Evolutionary conservation across 2,113 vertebrate species (phyloP), one percentile per base, ranked within the genome.

Genomic region (Antigone vipio): DNA sequence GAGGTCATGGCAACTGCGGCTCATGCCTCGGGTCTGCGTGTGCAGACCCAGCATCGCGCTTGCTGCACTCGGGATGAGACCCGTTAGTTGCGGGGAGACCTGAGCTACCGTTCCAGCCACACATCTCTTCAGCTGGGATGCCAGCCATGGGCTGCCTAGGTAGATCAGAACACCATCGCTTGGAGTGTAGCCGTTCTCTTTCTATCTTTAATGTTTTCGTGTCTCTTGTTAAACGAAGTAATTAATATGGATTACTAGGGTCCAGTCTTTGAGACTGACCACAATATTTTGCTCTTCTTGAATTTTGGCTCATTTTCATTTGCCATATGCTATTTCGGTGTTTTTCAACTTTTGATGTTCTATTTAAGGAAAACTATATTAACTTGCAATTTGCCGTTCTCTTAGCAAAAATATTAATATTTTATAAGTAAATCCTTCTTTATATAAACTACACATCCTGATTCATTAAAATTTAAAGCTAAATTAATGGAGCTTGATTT

Each of bases 351-450:
- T 89, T 4, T 45, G 29, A 34, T 67, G 38, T 69, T 86, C 76
- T 69, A 52, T 85, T 85, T 93, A 62, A 96, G 56, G 75, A 55
- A 92, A 75, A 30, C 30, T 44, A 8, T 66, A 79, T 92, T 88
- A 83, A 93, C 78, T 83, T 63, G 63, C n/a, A 77, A 83, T 85
- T 80, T 90, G 44, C 52, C 72, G 35, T 81, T 86, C 52, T 95
- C 94, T 91, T 80, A 80, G 75, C 50, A 80, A 96, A 93, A 93
- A 78, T 11, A 74, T 95, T 78, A 95, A 96, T 95, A 88, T 91
- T 97, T 95, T 67, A 96, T 91, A 91, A 84, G 88, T 82, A 94
- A 94, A 72, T 53, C 40, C 86, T 87, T 69, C 95, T 95, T 88
- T 88, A 59, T 95, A 88, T 94, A 94, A 94, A 95, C 83, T 78